Base-by-base conservation (phyloP, 2,888 invertebrate species). In the Chrysolina americana region DNA sequence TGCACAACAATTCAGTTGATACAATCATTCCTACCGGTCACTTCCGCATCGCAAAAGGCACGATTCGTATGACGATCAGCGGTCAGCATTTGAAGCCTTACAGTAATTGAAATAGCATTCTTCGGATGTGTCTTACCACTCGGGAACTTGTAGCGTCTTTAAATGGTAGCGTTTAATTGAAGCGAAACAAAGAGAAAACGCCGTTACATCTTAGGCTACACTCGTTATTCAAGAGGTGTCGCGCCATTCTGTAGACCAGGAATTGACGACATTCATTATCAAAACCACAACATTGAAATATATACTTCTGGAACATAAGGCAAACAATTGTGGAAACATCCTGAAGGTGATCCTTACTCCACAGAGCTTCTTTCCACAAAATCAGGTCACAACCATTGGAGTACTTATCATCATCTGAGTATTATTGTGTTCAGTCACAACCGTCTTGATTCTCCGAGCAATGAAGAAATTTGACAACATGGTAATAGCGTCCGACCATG, bases 71-170 rank as follows among this genome's bases (percentile, higher is more conserved):
- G 59, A 59, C 19, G 13, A 59, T 23, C 17, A 19, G 36, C 59
- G 59, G 59, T 36, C n/a, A 59, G 59, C 10, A 59, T 59, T 59
- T 28, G 28, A 59, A 59, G 28, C 28, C 59, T 59, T n/a, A 11
- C n/a, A 59, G 28, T 59, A 59, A 59, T 59, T 59, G 59, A 59
- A 59, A 59, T 36, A 59, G 59, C 59, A 59, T 59, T 59, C 59
- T 36, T 59, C 28, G 59, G 59, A 59, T 59, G 59, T 59, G 36
- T 59, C 36, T 59, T 59, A 59, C 59, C 28, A 59, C 59, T 59
- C 13, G 17, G 6, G 11, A 11, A 59, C 17, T 50, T 50, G 50
- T 50, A 50, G 17, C 50, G 19, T 50, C 59, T 59, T 0, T 28
- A 59, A 59, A 59, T 59, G 59, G 59, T 28, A 59, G 59, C 36